Evolutionary conservation across 2,113 vertebrate species (phyloP), one percentile per base, ranked within the genome.

Genomic region (Dascyllus trimaculatus): DNA sequence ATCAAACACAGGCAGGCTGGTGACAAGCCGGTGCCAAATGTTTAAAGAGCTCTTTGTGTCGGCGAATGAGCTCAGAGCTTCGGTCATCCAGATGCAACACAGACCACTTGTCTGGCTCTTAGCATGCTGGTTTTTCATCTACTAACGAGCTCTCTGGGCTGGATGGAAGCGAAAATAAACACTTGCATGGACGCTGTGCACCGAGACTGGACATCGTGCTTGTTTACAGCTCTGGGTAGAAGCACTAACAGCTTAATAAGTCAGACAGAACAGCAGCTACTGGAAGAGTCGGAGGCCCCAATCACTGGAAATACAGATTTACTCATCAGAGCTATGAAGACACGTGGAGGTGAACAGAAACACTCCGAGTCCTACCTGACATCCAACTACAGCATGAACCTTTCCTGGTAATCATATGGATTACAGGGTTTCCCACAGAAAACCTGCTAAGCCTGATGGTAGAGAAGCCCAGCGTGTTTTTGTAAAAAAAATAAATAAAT

Each of bases 21-120:
- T 63, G 71, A 81, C 72, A 81, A 53, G 67, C 81, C 19, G 57
- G 61, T 71, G 71, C 64, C 68, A 46, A 43, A 46, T 29, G 66
- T 77, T 66, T 87, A 82, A 89, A 76, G 71, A 66, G 77, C 67
- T 80, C 76, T 80, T 83, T 82, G 85, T 78, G 82, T 68, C 71
- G 64, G 45, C 11, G 77, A 84, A 83, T 87, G 51, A 84, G 74
- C 69, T 82, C 84, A 63, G 57, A 45, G 70, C 76, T 45, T 48
- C 11, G 56, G 48, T 78, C 79, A 81, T 71, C 52, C 71, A 71
- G 58, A 80, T 77, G 53, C 83, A 70, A 71, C 71, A 69, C 32
- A 78, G 63, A 60, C 57, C 67, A 1, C 38, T 61, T 69, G 57
- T 78, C 46, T 18, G 7, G 35, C 60, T 58, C 35, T 56, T 43